Evolutionary conservation across 2,888 invertebrate genomes (phyloP).

Genomic region (Mellilla xanthometata): DNA sequence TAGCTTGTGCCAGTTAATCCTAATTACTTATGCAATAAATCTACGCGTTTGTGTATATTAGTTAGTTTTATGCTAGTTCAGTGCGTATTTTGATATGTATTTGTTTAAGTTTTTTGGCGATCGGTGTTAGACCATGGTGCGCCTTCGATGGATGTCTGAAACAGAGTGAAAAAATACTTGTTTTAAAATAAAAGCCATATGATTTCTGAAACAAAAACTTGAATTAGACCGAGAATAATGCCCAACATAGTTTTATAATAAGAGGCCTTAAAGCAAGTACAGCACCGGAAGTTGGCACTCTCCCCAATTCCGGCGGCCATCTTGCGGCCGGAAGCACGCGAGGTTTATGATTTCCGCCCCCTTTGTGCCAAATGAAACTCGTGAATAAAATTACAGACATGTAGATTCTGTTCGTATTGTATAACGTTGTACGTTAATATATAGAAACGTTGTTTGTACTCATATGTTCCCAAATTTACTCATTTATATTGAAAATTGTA

Average conservation of each 20-base stretch:
- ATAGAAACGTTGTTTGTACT: too few species aligned
- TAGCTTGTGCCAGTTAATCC: conserved; percentile 1
- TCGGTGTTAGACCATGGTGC: conserved; percentile 61
- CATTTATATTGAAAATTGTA: too few species aligned
- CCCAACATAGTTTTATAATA: conserved; percentile 17
- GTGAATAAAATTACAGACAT: conserved; percentile 24
- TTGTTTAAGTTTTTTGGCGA: conserved; percentile 37
- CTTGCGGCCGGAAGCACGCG: conserved; percentile 59
- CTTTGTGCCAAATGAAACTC: conserved; percentile 49
- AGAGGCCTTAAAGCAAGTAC: conserved; percentile 31
- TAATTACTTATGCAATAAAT: background rate
- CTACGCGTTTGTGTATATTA: conserved; percentile 3
- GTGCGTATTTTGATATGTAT: conserved; percentile 79
- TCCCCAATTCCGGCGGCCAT: conserved; percentile 69
- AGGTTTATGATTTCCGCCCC: conserved; percentile 67
- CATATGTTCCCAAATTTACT: too few species aligned
- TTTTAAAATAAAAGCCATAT: too few species aligned
- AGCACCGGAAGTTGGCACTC: conserved; percentile 60
- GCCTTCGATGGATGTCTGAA: conserved; percentile 54
- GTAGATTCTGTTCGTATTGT: too few species aligned
- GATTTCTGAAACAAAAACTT: too few species aligned
- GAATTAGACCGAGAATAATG: background rate
- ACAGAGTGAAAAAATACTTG: conserved; percentile 40
- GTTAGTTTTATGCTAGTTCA: conserved; percentile 42
- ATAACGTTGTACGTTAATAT: too few species aligned